A percentile compares a stretch with the other conserved stretches of the same genome.
Conservation (phyloP, 2,797 vertebrate species). For the Aplochiton taeniatus region DNA sequence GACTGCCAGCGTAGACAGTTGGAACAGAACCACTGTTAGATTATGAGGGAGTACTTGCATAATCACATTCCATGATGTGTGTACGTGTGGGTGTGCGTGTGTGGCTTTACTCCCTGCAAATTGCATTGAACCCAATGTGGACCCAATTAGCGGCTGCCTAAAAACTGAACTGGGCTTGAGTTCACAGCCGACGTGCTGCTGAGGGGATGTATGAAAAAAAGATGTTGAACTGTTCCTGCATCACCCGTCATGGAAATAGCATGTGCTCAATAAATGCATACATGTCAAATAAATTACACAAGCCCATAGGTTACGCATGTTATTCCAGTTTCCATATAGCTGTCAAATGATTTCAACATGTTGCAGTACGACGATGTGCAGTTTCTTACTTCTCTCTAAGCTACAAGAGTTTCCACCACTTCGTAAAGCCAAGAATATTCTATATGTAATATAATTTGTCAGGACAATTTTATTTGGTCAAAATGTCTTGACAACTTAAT, state of each 20-base stretch:
- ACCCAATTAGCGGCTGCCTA: conserved; percentile 55
- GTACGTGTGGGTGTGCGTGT: conserved; percentile 18
- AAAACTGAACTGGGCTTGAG: conserved; percentile 45
- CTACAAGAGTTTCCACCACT: conserved; percentile 13
- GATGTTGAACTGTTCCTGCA: conserved; percentile 12
- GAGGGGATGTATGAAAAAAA: conserved; percentile 33
- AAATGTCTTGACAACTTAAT: not conserved
- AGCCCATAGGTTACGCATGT: conserved; percentile 21
- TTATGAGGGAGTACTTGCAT: conserved; percentile 48
- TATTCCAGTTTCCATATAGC: conserved; percentile 34
- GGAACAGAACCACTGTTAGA: conserved; percentile 54
- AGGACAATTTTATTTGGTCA: not conserved
- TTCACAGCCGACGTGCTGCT: conserved; percentile 40
- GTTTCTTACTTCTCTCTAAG: conserved; percentile 11
- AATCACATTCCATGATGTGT: conserved; percentile 64
- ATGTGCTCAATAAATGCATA: conserved; percentile 33
- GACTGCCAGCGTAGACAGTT: conserved; percentile 54
- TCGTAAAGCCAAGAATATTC: conserved; percentile 16
- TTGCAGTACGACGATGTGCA: not conserved
- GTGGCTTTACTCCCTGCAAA: conserved; percentile 51
- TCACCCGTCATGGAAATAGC: conserved; percentile 40
- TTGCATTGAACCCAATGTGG: conserved; percentile 53
- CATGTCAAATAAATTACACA: conserved; percentile 24
- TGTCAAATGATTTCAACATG: conserved; percentile 26
- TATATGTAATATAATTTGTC: not conserved